These are phyloP conservation scores for Dendropsophus ebraccatus DNA, from an alignment of 2,113 vertebrate species.

Conservation along the genomic window DNA sequence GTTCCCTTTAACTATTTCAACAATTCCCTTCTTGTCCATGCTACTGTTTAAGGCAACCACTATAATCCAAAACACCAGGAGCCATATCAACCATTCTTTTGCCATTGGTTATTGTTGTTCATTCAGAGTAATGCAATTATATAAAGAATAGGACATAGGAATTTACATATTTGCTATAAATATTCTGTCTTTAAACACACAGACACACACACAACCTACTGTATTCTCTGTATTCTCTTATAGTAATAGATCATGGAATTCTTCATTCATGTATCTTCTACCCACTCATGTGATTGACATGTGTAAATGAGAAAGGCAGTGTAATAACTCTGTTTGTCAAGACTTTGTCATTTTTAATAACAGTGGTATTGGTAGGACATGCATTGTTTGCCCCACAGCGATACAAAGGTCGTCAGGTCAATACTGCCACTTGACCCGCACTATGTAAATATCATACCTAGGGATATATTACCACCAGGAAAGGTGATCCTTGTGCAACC, in stretches of 20 bases:
- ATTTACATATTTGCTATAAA: background rate
- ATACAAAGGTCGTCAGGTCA: conserved; percentile 29
- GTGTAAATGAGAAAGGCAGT: background rate
- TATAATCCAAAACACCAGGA: too few relatives aligned
- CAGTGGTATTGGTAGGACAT: background rate
- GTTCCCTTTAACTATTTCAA: too few relatives aligned
- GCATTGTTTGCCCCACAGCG: conserved; percentile 25
- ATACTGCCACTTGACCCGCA: conserved; percentile 43
- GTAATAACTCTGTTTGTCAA: conserved; percentile 5
- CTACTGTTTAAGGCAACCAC: background rate
- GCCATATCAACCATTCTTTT: too few relatives aligned
- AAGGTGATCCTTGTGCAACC: conserved; percentile 45
- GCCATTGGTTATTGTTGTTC: too few relatives aligned
- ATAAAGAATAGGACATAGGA: too few relatives aligned
- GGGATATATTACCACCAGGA: conserved; percentile 41
- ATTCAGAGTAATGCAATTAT: too few relatives aligned
- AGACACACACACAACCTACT: too few relatives aligned
- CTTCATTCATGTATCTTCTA: background rate
- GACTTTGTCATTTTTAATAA: conserved; percentile 1
- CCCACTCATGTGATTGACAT: conserved; percentile 3
- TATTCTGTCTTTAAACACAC: background rate
- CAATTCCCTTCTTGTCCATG: background rate
- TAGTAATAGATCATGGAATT: too few relatives aligned
- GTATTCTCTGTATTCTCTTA: too few relatives aligned
- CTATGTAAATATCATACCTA: conserved; percentile 21